Evolutionary conservation across 2,888 invertebrate species (phyloP), one percentile per base, ranked within the genome.

Genomic region (Gisinianus flammeolus): DNA sequence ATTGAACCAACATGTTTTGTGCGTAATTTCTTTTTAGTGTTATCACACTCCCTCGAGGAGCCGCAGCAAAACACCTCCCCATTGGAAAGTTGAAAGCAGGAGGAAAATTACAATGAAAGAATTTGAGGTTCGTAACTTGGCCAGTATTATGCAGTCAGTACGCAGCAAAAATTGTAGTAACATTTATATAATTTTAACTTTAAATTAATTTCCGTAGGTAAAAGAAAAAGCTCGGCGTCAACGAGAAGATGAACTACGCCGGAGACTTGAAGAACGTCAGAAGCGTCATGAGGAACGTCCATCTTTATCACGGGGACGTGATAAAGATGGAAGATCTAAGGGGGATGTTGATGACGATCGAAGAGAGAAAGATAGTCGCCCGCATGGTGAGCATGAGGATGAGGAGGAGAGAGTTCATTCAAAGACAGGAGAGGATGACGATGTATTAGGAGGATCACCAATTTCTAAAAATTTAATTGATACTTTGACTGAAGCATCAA

Each of bases 11-110:
- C 26, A 52, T 22, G 52, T 68, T n/a, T n/a, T n/a, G n/a, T n/a
- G n/a, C n/a, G n/a, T n/a, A n/a, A n/a, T n/a, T n/a, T n/a, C n/a
- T 33, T 77, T 77, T 24, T 79, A 84, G 83, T 83, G 84, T 66
- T 84, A 81, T 54, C 79, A 81, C 19, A 74, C 82, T 19, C 74
- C 79, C 5, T 83, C 83, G 4, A 56, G 79, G 71, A 94, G 94
- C 79, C 91, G 96, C 76, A 96, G 96, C 85, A 91, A 91, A 33
- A 97, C 97, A 0, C 97, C 97, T 12, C 94, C 96, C 8, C 97
- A 97, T 88, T 97, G 97, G 97, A 91, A 93, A 62, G 93, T 94
- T 85, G 96, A 95, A 79, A 94, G 95, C 87, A 90, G 93, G 28
- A 90, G 94, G 73, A 93, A 94, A 70, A 93, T 96, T 82, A 94